Evolutionary conservation across 2,888 invertebrate genomes (phyloP).

Genomic region (Sialis fuliginosa): DNA sequence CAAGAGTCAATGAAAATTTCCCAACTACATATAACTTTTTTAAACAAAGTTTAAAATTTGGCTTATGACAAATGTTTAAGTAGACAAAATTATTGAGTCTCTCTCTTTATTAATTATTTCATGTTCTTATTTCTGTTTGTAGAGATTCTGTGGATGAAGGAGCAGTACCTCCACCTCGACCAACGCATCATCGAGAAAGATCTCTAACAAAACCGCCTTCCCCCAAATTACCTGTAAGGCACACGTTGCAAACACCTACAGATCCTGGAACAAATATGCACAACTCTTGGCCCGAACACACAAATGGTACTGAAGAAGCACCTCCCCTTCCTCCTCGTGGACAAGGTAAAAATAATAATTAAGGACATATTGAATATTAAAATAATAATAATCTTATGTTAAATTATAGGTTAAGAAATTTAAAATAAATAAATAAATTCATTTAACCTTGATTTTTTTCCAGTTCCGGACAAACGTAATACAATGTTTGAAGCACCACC

Average conservation of each 20-base stretch:
- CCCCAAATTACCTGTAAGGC: constrained; percentile 29
- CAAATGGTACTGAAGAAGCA: constrained; percentile 37
- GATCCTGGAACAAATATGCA: constrained; percentile 26
- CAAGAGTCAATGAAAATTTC: no score
- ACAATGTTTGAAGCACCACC: constrained; percentile 24
- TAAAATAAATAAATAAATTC: not conserved
- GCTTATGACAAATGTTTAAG: not conserved
- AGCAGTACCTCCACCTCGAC: constrained; percentile 31
- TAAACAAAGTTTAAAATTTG: not conserved
- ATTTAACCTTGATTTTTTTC: constrained; percentile 8
- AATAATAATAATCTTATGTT: not conserved
- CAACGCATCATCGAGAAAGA: constrained; percentile 24
- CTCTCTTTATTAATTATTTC: not conserved
- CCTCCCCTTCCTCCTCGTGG: constrained; percentile 70
- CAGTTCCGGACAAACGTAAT: constrained; percentile 35
- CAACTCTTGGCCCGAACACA: constrained; percentile 36
- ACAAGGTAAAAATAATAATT: constrained; percentile 31
- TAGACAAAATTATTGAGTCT: not conserved
- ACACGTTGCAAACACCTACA: constrained; percentile 31
- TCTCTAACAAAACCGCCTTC: constrained; percentile 36
- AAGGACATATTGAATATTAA: not conserved
- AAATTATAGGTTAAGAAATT: not conserved
- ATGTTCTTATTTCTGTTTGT: constrained; percentile 1
- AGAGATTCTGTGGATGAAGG: constrained; percentile 19
- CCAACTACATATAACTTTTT: not conserved